phyloP scores from a whole-genome alignment of 1,140 invertebrate genomes.

The Lysiphlebus fabarum region DNA sequence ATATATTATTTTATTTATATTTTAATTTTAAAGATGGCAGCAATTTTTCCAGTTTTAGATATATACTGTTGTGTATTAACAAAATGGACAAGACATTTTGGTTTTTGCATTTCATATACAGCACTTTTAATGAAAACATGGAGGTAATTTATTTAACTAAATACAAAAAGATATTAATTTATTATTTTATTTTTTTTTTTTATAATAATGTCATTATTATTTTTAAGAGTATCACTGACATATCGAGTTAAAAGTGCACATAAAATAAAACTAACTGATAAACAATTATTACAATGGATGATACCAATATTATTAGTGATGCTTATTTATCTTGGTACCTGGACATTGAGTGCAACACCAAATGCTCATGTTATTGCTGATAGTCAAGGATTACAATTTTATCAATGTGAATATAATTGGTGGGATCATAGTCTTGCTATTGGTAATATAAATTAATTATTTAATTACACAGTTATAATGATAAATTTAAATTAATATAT shows the following conservation, averaged over 20 bases:
- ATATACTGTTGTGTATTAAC: slow-evolving; percentile 79
- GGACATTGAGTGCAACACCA: slow-evolving; percentile 82
- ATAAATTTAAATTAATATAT: background rate
- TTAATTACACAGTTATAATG: background rate
- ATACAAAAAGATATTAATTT: no score
- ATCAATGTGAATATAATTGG: slow-evolving; percentile 87
- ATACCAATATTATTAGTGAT: slow-evolving; percentile 83
- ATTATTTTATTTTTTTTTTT: slow-evolving; percentile 2
- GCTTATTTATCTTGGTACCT: slow-evolving; percentile 83
- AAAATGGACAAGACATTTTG: slow-evolving; percentile 87
- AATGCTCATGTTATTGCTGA: slow-evolving; percentile 73
- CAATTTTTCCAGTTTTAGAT: slow-evolving; percentile 82
- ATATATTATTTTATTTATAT: slow-evolving; percentile 3
- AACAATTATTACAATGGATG: slow-evolving; percentile 87
- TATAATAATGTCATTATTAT: background rate
- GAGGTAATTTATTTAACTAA: slow-evolving; percentile 64
- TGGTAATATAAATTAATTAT: slow-evolving; percentile 56
- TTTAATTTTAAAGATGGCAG: slow-evolving; percentile 70
- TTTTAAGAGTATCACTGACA: slow-evolving; percentile 79
- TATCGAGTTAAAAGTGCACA: slow-evolving; percentile 92
- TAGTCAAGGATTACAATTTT: slow-evolving; percentile 73
- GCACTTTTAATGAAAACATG: slow-evolving; percentile 90
- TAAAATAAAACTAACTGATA: slow-evolving; percentile 88
- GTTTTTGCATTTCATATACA: slow-evolving; percentile 88
- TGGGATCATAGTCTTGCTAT: slow-evolving; percentile 88